Evolutionary conservation across 2,797 vertebrate genomes (phyloP).

Genomic region (Myotis pilosus): DNA sequence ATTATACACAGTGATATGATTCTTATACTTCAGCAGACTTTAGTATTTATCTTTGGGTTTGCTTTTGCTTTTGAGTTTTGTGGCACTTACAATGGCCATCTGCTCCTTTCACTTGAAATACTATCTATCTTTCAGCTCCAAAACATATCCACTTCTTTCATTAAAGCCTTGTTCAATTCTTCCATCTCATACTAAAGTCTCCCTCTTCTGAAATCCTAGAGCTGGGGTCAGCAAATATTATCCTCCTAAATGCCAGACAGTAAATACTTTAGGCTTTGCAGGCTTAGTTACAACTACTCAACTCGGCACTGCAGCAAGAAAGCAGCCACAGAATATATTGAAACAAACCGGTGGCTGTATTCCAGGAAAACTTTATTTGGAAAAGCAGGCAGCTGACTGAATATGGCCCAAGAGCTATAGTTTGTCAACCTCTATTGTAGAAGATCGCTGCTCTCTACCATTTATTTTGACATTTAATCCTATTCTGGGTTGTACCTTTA

Average conservation of each 20-base stretch:
- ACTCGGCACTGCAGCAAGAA: not conserved
- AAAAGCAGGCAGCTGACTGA: not conserved
- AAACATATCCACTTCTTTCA: not conserved
- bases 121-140: not conserved
- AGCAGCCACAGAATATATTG: not conserved
- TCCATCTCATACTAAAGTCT: not conserved
- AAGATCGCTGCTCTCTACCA: not conserved
- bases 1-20: not conserved
- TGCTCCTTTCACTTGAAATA: not conserved
- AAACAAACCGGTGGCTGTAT: not conserved
- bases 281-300: not conserved
- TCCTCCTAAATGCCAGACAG: not conserved
- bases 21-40: not conserved
- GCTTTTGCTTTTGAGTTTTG: not conserved
- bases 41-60: not conserved
- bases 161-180: not conserved
- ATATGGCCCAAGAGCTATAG: not conserved
- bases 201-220: not conserved
- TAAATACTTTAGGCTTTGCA: not conserved
- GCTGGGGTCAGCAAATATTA: not conserved
- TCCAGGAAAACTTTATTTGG: not conserved
- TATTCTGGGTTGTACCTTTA: not conserved
- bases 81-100: not conserved
- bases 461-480: conserved; percentile 6
- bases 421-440: not conserved